Base-by-base conservation (phyloP, 2,113 vertebrate genomes). In the Picathartes gymnocephalus region DNA sequence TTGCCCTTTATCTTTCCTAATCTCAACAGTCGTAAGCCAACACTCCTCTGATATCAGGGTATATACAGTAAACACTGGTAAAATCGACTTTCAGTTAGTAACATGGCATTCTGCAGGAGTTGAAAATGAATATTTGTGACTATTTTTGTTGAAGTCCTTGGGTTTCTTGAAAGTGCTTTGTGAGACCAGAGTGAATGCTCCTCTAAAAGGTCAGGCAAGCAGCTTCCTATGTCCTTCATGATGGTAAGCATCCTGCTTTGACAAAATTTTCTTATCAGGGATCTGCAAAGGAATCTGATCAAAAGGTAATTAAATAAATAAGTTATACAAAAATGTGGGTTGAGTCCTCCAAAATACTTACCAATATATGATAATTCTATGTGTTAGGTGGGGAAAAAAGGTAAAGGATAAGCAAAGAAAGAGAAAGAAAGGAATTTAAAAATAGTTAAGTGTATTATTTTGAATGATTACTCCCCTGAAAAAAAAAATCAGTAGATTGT, bases 321-420 rank as follows among this genome's bases (percentile, higher is more conserved):
- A 81, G 2, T 50, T 19, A 25, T 19, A 25, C 5, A 65, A 50
- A 87, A 87, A 30, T 74, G 10, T 54, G 24, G 8, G 11, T 47
- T 74, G 7, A 84, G 6, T 12, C 12, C 19, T 70, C 17, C 15
- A 70, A 81, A 78, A 22, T 40, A 51, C 19, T 81, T 78, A 14
- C 11, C 44, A 48, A 6, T 48, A 27, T 65, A 7, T 60, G 30
- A 21, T 64, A 69, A 22, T 77, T 72, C 8, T 4, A 0, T 40
- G 10, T 62, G 4, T 37, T 61, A 12, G 25, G 15, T 28, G 10
- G 4, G 3, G 4, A 1, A 2, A 16, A 17, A 42, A 35, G 3
- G 5, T 44, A 65, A 57, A 56, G 21, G 12, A 81, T 30, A 13
- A 47, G 19, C 23, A 9, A 11, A 74, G 13, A 37, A 51, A 10